Evolutionary conservation across 2,888 invertebrate species (phyloP).

Genomic region (Morpho helenor): DNA sequence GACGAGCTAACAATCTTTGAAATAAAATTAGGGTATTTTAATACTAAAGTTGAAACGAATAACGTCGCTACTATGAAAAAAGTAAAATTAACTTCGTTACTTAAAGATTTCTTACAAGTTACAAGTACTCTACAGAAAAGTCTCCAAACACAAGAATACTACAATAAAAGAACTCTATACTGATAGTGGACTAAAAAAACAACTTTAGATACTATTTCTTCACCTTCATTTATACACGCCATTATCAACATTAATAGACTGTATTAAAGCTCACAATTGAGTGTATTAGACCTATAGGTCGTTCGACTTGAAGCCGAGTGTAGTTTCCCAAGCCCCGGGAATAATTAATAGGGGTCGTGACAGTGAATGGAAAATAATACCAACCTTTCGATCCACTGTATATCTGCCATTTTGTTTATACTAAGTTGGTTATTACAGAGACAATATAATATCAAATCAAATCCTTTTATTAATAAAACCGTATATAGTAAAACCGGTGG

Average conservation of each 20-base stretch:
- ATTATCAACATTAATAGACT: neutral
- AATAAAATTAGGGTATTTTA: too few species aligned
- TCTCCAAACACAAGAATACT: slow-evolving; percentile 8
- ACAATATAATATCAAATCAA: too few species aligned
- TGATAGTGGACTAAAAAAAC: slow-evolving; percentile 22
- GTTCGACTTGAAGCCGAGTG: slow-evolving; percentile 13
- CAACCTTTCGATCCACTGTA: slow-evolving; percentile 10
- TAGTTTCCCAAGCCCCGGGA: slow-evolving; percentile 19
- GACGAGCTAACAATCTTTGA: too few species aligned
- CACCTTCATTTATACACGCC: neutral
- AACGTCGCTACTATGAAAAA: too few species aligned
- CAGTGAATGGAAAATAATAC: slow-evolving; percentile 16
- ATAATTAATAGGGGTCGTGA: slow-evolving; percentile 25
- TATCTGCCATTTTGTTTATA: slow-evolving; percentile 1
- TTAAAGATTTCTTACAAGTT: too few species aligned
- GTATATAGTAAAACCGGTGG: too few species aligned
- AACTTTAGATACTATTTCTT: slow-evolving; percentile 16
- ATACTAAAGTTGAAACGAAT: too few species aligned
- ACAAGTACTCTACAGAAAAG: neutral
- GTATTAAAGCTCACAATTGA: neutral
- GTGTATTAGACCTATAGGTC: neutral
- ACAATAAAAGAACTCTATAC: slow-evolving; percentile 14
- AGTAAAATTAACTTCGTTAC: too few species aligned
- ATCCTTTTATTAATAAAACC: too few species aligned
- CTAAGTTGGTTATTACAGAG: too few species aligned